Evolutionary conservation across 1,140 invertebrate genomes (phyloP), one percentile per base, ranked within the genome.

Genomic region (Ceratosolen solmsi): DNA sequence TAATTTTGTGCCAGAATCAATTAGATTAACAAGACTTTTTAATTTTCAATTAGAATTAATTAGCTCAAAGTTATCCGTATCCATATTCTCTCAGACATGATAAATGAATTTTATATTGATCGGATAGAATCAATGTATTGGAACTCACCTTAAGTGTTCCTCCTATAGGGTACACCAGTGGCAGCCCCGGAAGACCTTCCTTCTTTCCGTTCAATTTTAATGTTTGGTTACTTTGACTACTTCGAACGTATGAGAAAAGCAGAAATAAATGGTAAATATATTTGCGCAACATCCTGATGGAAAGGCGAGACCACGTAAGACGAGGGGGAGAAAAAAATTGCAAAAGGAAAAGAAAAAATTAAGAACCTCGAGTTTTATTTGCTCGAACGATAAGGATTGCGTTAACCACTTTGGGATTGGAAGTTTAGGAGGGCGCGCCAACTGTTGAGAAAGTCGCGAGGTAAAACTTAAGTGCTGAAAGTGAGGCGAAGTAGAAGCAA

Each of bases 101-200:
- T n/a, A n/a, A n/a, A n/a, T n/a, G n/a, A n/a, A n/a, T n/a, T n/a
- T n/a, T n/a, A n/a, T n/a, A n/a, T n/a, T n/a, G n/a, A n/a, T n/a
- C n/a, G n/a, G n/a, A n/a, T n/a, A n/a, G n/a, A n/a, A n/a, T n/a
- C n/a, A n/a, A n/a, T n/a, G n/a, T n/a, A n/a, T n/a, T n/a, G n/a
- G n/a, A n/a, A 51, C 75, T 58, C 87, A 91, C 90, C 90, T 91
- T 91, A 20, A 90, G 80, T 68, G 78, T 88, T 46, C 89, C 90
- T 38, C 90, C 89, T 46, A 84, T 88, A 27, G 90, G 90, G 71
- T 88, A 90, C 63, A 90, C 86, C 33, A 91, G 77, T 1, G 88
- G 88, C 11, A 88, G 88, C 2, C 87, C 78, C 74, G 85, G 82
- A 27, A 88, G 41, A 36, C 84, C 58, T 70, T 87, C 81, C 41